Evolutionary conservation across 1,140 invertebrate genomes (phyloP).

Genomic region (Thaumetopoea pityocampa): DNA sequence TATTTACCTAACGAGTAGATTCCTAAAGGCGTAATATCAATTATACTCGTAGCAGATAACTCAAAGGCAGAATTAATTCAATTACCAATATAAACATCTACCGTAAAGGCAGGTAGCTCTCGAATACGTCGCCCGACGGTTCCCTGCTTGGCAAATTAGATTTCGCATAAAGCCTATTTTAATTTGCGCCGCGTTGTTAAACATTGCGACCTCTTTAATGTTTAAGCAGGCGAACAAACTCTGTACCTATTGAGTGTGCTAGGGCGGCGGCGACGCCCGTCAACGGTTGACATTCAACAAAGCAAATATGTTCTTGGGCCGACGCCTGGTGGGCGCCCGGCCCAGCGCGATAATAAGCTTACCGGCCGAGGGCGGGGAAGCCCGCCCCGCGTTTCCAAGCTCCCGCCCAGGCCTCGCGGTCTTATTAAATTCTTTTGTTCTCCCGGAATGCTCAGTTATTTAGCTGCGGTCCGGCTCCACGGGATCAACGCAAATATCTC

Average conservation of each 20-base stretch:
- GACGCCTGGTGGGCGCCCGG: constrained; percentile 23
- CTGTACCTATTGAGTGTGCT: constrained; percentile 55
- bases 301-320: constrained; percentile 62
- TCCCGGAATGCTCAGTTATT: constrained; percentile 51
- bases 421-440: constrained; percentile 70
- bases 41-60: constrained; percentile 30
- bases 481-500: constrained; percentile 45
- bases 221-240: constrained; percentile 62
- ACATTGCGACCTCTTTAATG: constrained; percentile 67
- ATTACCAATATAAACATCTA: constrained; percentile 66
- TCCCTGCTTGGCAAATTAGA: constrained; percentile 70
- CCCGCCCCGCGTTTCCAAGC: constrained; percentile 28
- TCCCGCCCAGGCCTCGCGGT: constrained; percentile 34
- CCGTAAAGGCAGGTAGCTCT: constrained; percentile 44
- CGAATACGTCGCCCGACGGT: constrained; percentile 51
- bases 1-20: constrained; percentile 14
- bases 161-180: constrained; percentile 74
- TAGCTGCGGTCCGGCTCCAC: constrained; percentile 37
- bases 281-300: constrained; percentile 57
- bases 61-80: constrained; percentile 66
- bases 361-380: constrained; percentile 38
- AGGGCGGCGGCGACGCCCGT: constrained; percentile 30
- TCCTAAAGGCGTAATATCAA: constrained; percentile 20
- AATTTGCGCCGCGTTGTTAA: constrained; percentile 69
- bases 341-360: constrained; percentile 65